Conservation (phyloP, 2,797 vertebrate genomes). For the Phoebastria nigripes region DNA sequence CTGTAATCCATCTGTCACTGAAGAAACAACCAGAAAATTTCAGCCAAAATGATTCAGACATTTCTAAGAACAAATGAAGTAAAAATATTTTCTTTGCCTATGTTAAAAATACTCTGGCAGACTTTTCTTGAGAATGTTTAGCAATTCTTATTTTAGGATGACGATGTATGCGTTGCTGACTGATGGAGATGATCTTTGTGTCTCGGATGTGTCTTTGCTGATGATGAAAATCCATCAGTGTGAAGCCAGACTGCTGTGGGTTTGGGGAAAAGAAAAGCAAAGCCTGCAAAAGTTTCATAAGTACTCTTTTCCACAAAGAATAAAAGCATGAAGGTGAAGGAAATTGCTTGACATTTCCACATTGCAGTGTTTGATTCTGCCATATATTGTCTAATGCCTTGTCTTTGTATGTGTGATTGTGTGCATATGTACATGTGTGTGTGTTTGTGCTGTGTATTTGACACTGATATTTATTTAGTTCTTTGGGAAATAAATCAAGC, state of each 20-base stretch:
- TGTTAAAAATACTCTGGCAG: slow-evolving; percentile 5
- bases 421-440: rapidly evolving
- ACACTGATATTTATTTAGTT: background rate
- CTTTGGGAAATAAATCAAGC: background rate
- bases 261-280: background rate
- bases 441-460: background rate
- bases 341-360: background rate
- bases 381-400: background rate
- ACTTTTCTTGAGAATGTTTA: background rate
- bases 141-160: background rate
- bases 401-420: background rate
- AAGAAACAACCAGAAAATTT: slow-evolving; percentile 1
- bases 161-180: background rate
- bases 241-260: background rate
- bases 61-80: slow-evolving; percentile 10
- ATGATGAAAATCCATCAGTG: background rate
- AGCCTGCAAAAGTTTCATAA: background rate
- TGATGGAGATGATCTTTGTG: background rate
- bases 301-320: background rate
- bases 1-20: slow-evolving; percentile 14
- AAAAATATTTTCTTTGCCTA: slow-evolving; percentile 24
- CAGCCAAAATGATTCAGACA: background rate
- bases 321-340: background rate
- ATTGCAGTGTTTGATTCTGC: background rate
- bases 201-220: background rate